Base-by-base conservation (phyloP, 23 tunicate genomes). In the Halocynthia roretzi region DNA sequence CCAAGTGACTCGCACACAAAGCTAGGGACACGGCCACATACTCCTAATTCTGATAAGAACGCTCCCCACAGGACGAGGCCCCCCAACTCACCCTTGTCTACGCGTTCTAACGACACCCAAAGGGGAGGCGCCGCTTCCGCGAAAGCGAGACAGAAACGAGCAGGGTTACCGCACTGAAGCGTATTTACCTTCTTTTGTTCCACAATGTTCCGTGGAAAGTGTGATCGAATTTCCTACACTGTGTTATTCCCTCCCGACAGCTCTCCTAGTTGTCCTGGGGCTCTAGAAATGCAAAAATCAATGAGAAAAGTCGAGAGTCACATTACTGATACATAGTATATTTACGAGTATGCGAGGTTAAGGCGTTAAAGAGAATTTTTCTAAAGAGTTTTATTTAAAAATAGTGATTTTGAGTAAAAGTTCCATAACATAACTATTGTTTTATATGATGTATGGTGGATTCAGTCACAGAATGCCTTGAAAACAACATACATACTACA, bases 31-130 rank as follows among this genome's bases (percentile, higher is more conserved):
- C 55, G 78, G 21, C 17, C 62, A 10, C 78, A 56, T 6, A 74
- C 78, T 1, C 78, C 78, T 20, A 74, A 54, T 54, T 50, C 78
- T n/a, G 78, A 65, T 65, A 65, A 64, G 17, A 23, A 5, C 10
- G 56, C 64, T 53, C 78, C 78, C 9, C 55, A 54, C 22, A 20
- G 78, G 56, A 51, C 54, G n/a, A 53, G 75, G 1, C 54, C 55
- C n/a, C 75, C 75, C 1, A 54, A 22, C 19, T 74, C 78, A 56
- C 78, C 78, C 20, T 9, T 70, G 50, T 6, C 48, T 4, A 20
- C n/a, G 11, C 31, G 75, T n/a, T 53, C 75, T 19, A 74, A 54
- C 56, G 78, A 74, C 78, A 54, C 62, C 20, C 63, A 20, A 7
- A 20, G 78, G 19, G 56, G 50, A 8, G 50, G 50, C 76, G 76